Percentiles rank a stretch among this genome's conserved stretches.
Conservation (phyloP, 2,888 invertebrate genomes). For the Chloroclysta siterata region DNA sequence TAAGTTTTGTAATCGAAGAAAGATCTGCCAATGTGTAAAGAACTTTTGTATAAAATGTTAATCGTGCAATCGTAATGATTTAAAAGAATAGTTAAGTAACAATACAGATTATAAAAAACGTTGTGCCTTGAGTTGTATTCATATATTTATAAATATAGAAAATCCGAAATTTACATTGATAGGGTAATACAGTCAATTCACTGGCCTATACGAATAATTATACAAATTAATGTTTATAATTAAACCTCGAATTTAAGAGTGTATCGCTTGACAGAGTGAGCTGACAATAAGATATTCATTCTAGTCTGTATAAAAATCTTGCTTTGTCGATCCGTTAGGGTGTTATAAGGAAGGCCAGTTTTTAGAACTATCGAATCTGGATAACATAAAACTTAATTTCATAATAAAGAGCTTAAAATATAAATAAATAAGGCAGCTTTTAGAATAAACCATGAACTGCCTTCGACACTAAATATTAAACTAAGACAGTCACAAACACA, state of each 20-base stretch:
- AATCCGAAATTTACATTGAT: conserved; percentile 63
- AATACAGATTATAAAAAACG: conserved; percentile 56
- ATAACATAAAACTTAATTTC: conserved; percentile 24
- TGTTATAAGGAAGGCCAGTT: conserved; percentile 34
- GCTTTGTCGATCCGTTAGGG: conserved; percentile 62
- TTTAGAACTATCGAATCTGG: conserved; percentile 30
- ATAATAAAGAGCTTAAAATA: conserved; percentile 32
- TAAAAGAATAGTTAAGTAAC: conserved; percentile 57
- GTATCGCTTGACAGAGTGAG: conserved; percentile 73
- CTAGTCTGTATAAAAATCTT: conserved; percentile 76
- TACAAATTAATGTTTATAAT: conserved; percentile 61
- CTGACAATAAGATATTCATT: conserved; percentile 79
- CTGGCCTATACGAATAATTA: conserved; percentile 73
- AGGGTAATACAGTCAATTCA: conserved; percentile 80
- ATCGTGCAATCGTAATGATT: conserved; percentile 64
- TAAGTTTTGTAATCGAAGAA: conserved; percentile 60
- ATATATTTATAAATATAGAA: conserved; percentile 56
- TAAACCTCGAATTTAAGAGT: conserved; percentile 79
- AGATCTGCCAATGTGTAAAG: conserved; percentile 74
- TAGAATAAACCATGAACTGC: conserved; percentile 19
- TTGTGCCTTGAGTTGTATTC: conserved; percentile 82
- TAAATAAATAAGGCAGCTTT: conserved; percentile 29
- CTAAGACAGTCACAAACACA: conserved; percentile 42
- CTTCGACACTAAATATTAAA: conserved; percentile 14
- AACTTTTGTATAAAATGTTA: conserved; percentile 50